Conservation (phyloP, 2,113 vertebrate genomes). For the Brachirus orientalis region DNA sequence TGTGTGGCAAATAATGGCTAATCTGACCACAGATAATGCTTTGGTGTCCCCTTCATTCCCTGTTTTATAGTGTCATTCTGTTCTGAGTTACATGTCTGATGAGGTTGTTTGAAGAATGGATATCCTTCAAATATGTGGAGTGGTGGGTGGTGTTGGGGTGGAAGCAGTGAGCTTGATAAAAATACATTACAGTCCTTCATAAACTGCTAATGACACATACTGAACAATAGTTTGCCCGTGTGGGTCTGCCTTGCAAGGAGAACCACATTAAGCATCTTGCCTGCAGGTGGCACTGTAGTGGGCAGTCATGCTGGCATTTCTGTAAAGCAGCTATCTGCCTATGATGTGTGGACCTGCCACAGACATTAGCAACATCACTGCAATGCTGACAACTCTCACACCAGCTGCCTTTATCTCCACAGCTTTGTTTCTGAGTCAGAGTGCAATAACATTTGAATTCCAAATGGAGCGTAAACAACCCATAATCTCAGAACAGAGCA, state of each 20-base stretch:
- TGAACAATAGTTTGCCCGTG: slow-evolving; percentile 6
- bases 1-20: slow-evolving; percentile 69
- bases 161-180: slow-evolving; percentile 5
- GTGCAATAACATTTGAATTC: slow-evolving; percentile 59
- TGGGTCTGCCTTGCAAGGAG: not conserved
- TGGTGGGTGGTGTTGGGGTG: not conserved
- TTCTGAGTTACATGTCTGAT: slow-evolving; percentile 38
- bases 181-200: slow-evolving; percentile 37
- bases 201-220: slow-evolving; percentile 26
- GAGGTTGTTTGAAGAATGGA: slow-evolving; percentile 24
- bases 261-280: slow-evolving; percentile 20
- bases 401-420: slow-evolving; percentile 56
- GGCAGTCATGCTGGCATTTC: slow-evolving; percentile 17
- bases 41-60: slow-evolving; percentile 61
- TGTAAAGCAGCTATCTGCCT: slow-evolving; percentile 45
- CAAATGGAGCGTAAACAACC: slow-evolving; percentile 65
- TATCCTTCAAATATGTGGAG: slow-evolving; percentile 23
- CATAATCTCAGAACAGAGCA: slow-evolving; percentile 59
- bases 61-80: slow-evolving; percentile 59
- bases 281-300: slow-evolving; percentile 47
- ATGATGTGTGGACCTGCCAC: slow-evolving; percentile 31
- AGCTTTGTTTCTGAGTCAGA: slow-evolving; percentile 61
- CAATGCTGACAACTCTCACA: slow-evolving; percentile 47
- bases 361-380: slow-evolving; percentile 41
- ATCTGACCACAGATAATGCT: slow-evolving; percentile 52